A percentile compares a stretch with the other conserved stretches of the same genome.
These are phyloP conservation scores for Poecilia gillii DNA, from an alignment of 2,797 vertebrate genomes.

Conservation along the genomic window DNA sequence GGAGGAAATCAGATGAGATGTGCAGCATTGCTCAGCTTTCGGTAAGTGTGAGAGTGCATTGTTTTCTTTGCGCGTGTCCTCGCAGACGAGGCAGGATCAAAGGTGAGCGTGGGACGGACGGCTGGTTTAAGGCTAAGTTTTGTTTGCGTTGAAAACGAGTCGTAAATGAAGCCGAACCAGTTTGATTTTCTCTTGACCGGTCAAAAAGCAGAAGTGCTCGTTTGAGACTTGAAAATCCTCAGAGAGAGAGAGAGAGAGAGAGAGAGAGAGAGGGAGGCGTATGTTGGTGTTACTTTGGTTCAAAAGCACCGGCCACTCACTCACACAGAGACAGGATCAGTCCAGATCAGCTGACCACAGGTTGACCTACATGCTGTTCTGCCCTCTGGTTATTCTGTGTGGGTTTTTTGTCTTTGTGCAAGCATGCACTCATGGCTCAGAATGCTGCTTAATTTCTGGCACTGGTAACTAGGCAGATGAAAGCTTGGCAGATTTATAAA, in stretches of 20 bases:
- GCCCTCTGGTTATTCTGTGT: conserved; percentile 43
- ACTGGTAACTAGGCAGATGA: background rate
- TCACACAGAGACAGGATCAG: conserved; percentile 70
- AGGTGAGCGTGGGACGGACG: background rate
- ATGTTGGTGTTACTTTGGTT: conserved; percentile 42
- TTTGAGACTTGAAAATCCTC: conserved; percentile 11
- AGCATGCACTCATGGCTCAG: background rate
- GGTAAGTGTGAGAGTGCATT: conserved; percentile 85
- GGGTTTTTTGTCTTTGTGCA: conserved; percentile 26
- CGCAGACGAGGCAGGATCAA: conserved; percentile 19
- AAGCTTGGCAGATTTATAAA: background rate
- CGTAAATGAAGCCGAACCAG: conserved; percentile 4
- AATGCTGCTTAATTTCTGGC: conserved; percentile 1
- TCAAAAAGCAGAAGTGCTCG: background rate
- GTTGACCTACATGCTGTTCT: conserved; percentile 81
- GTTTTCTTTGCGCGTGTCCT: conserved; percentile 22
- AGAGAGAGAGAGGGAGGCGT: background rate
- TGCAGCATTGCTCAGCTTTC: conserved; percentile 78
- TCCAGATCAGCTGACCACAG: conserved; percentile 78
- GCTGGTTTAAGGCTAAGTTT: conserved; percentile 15
- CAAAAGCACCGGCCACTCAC: conserved; percentile 28
- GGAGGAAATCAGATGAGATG: conserved; percentile 81
- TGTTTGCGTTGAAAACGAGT: conserved; percentile 8
- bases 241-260: background rate
- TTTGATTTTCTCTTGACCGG: conserved; percentile 4